Evolutionary conservation across 2,888 invertebrate genomes (phyloP), one percentile per base, ranked within the genome.

Genomic region (Machimus rusticus): DNA sequence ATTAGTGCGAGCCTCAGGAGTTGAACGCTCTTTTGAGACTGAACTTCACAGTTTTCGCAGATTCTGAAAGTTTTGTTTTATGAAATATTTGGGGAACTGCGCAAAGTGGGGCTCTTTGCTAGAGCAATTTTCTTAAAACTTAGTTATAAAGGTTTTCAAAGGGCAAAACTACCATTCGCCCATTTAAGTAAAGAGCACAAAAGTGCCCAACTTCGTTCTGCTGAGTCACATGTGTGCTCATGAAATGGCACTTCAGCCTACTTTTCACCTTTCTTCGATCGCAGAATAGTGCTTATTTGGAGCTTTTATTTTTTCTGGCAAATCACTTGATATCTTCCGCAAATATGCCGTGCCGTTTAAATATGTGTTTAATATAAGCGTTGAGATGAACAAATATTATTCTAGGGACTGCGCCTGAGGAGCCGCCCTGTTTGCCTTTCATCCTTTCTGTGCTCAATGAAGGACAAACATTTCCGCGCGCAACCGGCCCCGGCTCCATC

Each of bases 361-460:
- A 81, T 51, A 81, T 81, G 51, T 51, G 81, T 81, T 81, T 51
- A 81, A 55, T 55, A 81, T 55, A 55, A 81, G 81, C 51, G 51
- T 51, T 81, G 46, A 46, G 81, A 51, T 28, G 46, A 23, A 19
- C 81, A 46, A 81, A 81, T 81, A 81, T 81, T 81, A 23, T 16
- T 31, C 51, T 81, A 81, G 14, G 34, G 55, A 51, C n/a, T 81
- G n/a, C 28, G 19, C 81, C 16, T 55, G 28, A 19, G 46, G 28
- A 55, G 55, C 31, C 28, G 12, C 12, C 51, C 31, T 81, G 81
- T 81, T 81, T 46, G 81, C 55, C 14, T 34, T 81, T 81, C 81
- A 81, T 55, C 46, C 81, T 81, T 81, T 81, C 81, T 51, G 81
- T 55, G 23, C 51, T 51, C 55, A 81, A 55, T 81, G 43, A 81